A percentile compares a stretch with the other conserved stretches of the same genome.
phyloP scores from a whole-genome alignment of 2,113 vertebrate genomes.

The pig (Sus scrofa) region T2T-Sscrofa CM000819.6:86076501-86077000 shows the following conservation, averaged over 20 bases:
- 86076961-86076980: constrained; percentile 81
- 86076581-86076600: not conserved
- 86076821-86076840: constrained; percentile 74
- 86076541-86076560: constrained; percentile 57
- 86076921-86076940: constrained; percentile 83
- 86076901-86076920: constrained; percentile 84
- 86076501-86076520: not conserved
- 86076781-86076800: not conserved
- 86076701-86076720: not conserved
- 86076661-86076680: not conserved
- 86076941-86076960: constrained; percentile 84
- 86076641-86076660: not conserved
- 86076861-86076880: constrained; percentile 75
- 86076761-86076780: not conserved
- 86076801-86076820: constrained; percentile 58
- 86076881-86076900: constrained; percentile 82
- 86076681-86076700: not conserved
- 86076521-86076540: not conserved
- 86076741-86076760: not conserved
- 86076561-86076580: not conserved
- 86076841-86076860: constrained; percentile 79
- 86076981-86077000: constrained; percentile 73
- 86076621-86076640: not conserved
- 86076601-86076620: not conserved
- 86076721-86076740: not conserved